Conservation (phyloP, 2,797 vertebrate genomes). For the Sternarchorhynchus goeldii region DNA sequence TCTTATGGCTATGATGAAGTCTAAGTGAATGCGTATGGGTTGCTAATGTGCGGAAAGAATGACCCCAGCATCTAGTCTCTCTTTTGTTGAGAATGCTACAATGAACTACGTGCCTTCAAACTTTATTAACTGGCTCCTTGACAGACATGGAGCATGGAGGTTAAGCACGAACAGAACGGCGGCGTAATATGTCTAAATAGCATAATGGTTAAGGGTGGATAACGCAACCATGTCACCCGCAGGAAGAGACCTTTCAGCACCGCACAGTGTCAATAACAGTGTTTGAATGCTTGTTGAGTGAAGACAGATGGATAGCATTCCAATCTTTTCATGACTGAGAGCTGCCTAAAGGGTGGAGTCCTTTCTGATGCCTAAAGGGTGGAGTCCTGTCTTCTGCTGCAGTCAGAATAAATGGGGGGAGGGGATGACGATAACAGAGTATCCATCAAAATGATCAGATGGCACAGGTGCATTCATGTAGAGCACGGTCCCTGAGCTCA, state of each 20-base stretch:
- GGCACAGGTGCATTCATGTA: too few species aligned
- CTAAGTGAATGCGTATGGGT: neutral
- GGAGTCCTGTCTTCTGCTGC: neutral
- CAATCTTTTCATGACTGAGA: neutral
- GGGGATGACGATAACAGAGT: too few species aligned
- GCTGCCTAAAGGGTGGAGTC: neutral
- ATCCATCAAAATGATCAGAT: too few species aligned
- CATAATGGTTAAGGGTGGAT: neutral
- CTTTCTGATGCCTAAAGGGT: neutral
- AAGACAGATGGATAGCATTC: conserved; percentile 6
- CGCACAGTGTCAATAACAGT: neutral
- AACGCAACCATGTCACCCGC: neutral
- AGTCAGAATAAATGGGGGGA: too few species aligned
- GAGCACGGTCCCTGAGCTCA: too few species aligned
- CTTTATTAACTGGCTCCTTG: too few species aligned
- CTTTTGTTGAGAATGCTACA: neutral
- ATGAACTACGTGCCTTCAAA: neutral
- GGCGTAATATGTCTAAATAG: neutral
- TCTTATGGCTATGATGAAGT: neutral
- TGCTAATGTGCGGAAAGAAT: neutral
- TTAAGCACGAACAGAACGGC: neutral
- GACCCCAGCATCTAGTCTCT: neutral
- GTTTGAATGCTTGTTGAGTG: neutral
- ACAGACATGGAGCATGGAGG: neutral
- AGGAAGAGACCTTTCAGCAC: conserved; percentile 7